Conservation (phyloP, 2,113 vertebrate species). For the Barnardius zonarius region DNA sequence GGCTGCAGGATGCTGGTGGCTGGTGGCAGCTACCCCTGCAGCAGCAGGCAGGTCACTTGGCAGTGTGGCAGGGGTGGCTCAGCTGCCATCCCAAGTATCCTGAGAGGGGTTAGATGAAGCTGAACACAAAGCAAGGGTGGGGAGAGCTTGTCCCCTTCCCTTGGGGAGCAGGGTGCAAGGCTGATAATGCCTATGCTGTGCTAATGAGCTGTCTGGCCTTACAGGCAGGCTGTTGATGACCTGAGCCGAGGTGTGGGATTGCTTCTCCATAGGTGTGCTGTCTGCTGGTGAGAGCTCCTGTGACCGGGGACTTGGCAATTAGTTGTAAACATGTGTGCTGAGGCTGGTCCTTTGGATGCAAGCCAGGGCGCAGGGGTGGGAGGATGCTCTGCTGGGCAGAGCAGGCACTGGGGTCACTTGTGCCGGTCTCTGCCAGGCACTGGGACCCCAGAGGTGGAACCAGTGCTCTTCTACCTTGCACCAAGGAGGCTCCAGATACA, state of each 20-base stretch:
- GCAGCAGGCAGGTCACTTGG: background rate
- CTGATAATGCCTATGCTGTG: background rate
- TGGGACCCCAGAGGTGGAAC: background rate
- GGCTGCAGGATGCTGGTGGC: background rate
- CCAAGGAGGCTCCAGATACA: background rate
- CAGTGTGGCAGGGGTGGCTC: background rate
- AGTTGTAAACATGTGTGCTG: fast-evolving
- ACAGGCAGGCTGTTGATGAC: background rate
- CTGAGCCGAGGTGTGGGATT: background rate
- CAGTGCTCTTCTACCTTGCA: background rate
- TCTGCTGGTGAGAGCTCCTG: background rate
- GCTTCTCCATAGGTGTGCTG: fast-evolving
- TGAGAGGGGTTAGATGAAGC: fast-evolving
- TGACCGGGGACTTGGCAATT: background rate
- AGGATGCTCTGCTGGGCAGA: background rate
- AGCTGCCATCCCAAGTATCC: background rate
- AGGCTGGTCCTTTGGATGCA: background rate
- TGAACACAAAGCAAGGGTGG: background rate
- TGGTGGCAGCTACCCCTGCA: background rate
- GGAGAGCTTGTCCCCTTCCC: background rate
- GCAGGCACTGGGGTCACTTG: background rate
- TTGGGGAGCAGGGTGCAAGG: background rate
- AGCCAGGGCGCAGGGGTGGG: background rate
- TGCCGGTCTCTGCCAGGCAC: background rate
- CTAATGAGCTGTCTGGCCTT: background rate